Evolutionary conservation across 2,888 invertebrate genomes (phyloP), one percentile per base, ranked within the genome.

Genomic region (Ecdyonurus torrentis): DNA sequence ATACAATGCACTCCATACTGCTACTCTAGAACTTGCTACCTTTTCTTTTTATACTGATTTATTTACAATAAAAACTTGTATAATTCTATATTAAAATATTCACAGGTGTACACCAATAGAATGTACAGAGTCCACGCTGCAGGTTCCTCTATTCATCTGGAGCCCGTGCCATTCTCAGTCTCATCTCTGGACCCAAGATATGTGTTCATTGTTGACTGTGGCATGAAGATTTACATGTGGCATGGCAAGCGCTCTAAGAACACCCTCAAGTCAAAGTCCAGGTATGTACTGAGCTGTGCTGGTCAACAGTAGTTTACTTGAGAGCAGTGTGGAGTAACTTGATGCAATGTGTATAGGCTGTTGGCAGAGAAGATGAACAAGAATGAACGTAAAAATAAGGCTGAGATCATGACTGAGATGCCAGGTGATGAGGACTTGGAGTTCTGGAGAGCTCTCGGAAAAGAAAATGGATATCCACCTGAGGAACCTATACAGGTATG

Each of bases 331-430:
- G 10, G 20, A 18, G 1, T 25, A 7, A 24, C n/a, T 24, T 22
- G 5, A 20, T 15, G 37, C 62, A 58, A 52, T 61, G 37, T 55
- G 65, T 66, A 37, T 60, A 79, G 95, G 62, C 78, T 99, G 18
- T 85, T 99, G 79, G 91, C 97, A 1, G 99, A 99, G 74, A 98
- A 98, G 76, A 92, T 99, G 64, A 99, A 97, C 75, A 98, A 98
- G 76, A 93, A 95, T 72, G 99, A 99, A 75, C 80, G 98, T 22
- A 99, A 99, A 74, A 93, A 92, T 72, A 89, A 89, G 73, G 87
- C 95, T 0, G 95, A 96, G 71, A 86, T 99, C 63, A 77, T 90
- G 55, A 85, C 90, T 0, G 89, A 94, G 73, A 78, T 80, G 52
- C 89, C 91, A 74, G 89, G 88, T 0, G 83, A 85, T 64, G 97